Evolutionary conservation across 1,140 invertebrate species (phyloP).

Genomic region (Grapholita molesta): DNA sequence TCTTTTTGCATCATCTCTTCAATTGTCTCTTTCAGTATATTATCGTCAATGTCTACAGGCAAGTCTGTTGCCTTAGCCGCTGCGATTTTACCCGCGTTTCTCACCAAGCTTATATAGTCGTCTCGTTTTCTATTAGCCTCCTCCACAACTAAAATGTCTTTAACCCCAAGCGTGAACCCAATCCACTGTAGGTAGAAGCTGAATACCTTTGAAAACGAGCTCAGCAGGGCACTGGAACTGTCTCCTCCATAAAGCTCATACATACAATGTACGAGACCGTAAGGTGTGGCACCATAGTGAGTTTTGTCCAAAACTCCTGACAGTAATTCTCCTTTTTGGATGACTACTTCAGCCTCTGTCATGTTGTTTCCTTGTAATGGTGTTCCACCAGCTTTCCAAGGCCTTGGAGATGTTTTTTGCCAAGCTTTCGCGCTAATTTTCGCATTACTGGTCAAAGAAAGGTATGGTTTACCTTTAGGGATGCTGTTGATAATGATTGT

Average conservation of each 20-base stretch:
- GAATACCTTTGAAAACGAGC: constrained; percentile 94
- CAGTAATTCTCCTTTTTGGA: constrained; percentile 92
- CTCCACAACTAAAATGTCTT: constrained; percentile 92
- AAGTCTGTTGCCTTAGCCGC: constrained; percentile 86
- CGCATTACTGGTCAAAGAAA: constrained; percentile 89
- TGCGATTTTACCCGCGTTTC: constrained; percentile 81
- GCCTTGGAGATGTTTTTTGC: constrained; percentile 78
- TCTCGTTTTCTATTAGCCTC: constrained; percentile 86
- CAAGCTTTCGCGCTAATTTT: constrained; percentile 92
- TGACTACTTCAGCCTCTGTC: constrained; percentile 95
- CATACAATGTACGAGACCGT: constrained; percentile 94
- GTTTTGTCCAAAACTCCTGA: constrained; percentile 98
- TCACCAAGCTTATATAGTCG: constrained; percentile 84
- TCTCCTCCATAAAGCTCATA: constrained; percentile 96
- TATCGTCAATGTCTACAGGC: constrained; percentile 76
- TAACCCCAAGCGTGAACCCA: constrained; percentile 96
- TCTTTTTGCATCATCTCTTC: constrained; percentile 86
- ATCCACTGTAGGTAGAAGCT: constrained; percentile 92
- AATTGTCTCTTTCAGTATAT: constrained; percentile 82
- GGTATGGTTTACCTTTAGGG: constrained; percentile 84
- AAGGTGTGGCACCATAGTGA: constrained; percentile 96
- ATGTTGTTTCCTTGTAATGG: constrained; percentile 82
- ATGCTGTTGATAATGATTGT: constrained; percentile 93
- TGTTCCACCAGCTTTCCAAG: constrained; percentile 82
- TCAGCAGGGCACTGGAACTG: constrained; percentile 89